Conservation (phyloP, 37 sponge, comb jelly and placozoan genomes). For the Diacarnus erythraeanus region DNA sequence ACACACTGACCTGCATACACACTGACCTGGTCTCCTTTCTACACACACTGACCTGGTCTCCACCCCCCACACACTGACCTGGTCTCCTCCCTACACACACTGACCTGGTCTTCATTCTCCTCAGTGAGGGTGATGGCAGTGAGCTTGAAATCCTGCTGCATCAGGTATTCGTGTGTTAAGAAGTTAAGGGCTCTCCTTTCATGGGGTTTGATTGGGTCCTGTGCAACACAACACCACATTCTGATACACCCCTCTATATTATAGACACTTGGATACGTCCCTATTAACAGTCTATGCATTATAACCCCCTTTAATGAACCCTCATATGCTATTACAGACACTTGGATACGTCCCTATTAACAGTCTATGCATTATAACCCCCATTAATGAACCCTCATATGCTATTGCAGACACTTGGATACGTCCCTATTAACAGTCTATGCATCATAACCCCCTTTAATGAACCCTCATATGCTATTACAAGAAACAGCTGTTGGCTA, state of each 20-base stretch:
- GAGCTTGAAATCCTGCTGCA: constrained; percentile 73
- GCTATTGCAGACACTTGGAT: no score
- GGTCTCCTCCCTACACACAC: not conserved
- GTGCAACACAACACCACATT: not conserved
- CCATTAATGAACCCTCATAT: no score
- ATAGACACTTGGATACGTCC: no score
- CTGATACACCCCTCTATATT: not conserved
- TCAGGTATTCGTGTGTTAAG: constrained; percentile 85
- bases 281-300: no score
- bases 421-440: no score
- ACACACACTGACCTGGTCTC: not conserved
- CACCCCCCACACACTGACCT: not conserved
- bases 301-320: no score
- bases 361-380: no score
- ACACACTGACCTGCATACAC: not conserved
- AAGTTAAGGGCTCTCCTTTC: constrained; percentile 92
- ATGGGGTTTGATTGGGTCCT: constrained; percentile 90
- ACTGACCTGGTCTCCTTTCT: not conserved
- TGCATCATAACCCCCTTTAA: no score
- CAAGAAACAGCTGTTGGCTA: not conserved
- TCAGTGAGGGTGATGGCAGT: constrained; percentile 91
- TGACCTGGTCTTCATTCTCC: constrained; percentile 89
- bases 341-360: no score
- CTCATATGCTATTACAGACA: no score
- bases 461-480: no score